Evolutionary conservation across 2,113 vertebrate species (phyloP), one percentile per base, ranked within the genome.

Genomic region (Oophaga pumilio): DNA sequence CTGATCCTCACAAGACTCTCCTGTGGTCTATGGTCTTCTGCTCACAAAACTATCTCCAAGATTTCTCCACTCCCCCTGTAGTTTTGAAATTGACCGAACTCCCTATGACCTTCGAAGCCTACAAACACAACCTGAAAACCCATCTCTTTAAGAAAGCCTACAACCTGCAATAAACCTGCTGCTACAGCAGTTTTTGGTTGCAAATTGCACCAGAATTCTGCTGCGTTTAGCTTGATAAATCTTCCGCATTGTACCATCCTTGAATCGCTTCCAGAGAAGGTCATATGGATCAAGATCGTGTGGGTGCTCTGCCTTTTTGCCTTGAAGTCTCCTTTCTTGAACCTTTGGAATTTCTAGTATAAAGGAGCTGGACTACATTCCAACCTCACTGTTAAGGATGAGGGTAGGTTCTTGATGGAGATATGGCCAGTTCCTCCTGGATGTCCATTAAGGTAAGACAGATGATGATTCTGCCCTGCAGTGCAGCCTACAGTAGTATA

Each of bases 401-500:
- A 26, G 3, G 43, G 20, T 56, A 49, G 22, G 62, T 64, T 52
- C 50, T 9, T 18, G 20, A 81, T 59, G 18, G 26, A 33, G 79
- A 50, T 28, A 57, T 28, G 1, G 7, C 0, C 15, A 28, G 18
- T 73, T 74, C 22, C 26, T 57, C 56, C 17, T 60, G 26, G 24
- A 50, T 49, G 73, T 52, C 86, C 78, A 76, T 82, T 82, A 86
- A 4, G 11, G 11, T 76, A 86, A 91, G 90, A 92, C 69, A 80
- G 89, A 92, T 89, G 86, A 49, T 9, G 74, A 89, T 8, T 76
- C 89, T 86, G 88, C 49, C 71, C 89, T 87, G 89, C 33, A 50
- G 80, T 87, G 33, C 87, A 12, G 0, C 83, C 76, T 89, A 91
- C 90, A 90, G 90, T 85, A 92, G 89, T 89, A 85, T 87, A 92